Evolutionary conservation across 1,140 invertebrate species (phyloP).

Genomic region (Gyrodactylus bullatarudis): DNA sequence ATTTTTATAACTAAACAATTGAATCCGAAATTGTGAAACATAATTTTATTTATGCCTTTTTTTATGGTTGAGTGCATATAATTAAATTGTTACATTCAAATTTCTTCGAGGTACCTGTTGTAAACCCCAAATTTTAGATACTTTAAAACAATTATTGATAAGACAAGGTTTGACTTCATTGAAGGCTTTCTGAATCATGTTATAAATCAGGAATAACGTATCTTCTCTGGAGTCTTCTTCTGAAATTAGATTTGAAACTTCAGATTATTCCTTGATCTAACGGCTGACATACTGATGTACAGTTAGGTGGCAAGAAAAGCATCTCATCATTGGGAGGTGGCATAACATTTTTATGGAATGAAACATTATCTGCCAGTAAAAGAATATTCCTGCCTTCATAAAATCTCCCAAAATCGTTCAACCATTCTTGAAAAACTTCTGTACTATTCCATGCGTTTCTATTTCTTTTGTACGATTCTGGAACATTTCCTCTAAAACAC

Average conservation of each 20-base stretch:
- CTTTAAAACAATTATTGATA: too few species aligned
- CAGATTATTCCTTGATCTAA: constrained; percentile 22
- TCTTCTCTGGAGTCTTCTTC: too few species aligned
- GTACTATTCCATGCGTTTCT: neutral
- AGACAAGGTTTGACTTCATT: too few species aligned
- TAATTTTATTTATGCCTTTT: too few species aligned
- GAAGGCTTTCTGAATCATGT: too few species aligned
- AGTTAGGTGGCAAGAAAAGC: constrained; percentile 20
- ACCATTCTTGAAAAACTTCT: neutral
- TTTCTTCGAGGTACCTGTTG: too few species aligned
- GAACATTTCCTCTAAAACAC: neutral
- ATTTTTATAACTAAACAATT: too few species aligned
- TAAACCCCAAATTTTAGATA: too few species aligned
- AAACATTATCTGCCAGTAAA: neutral
- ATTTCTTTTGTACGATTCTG: neutral
- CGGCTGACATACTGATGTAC: constrained; percentile 18
- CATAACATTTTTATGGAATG: neutral
- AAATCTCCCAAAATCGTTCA: neutral
- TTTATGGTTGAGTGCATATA: too few species aligned
- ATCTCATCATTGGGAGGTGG: constrained; percentile 14
- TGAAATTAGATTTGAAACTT: constrained; percentile 13
- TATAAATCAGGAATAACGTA: too few species aligned
- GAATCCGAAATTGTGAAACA: too few species aligned
- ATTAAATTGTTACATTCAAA: too few species aligned
- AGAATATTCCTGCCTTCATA: neutral